These are phyloP conservation scores for Dysidea cf. avara DNA, from an alignment of 37 sponge, comb jelly and placozoan species.

Conservation along the genomic window DNA sequence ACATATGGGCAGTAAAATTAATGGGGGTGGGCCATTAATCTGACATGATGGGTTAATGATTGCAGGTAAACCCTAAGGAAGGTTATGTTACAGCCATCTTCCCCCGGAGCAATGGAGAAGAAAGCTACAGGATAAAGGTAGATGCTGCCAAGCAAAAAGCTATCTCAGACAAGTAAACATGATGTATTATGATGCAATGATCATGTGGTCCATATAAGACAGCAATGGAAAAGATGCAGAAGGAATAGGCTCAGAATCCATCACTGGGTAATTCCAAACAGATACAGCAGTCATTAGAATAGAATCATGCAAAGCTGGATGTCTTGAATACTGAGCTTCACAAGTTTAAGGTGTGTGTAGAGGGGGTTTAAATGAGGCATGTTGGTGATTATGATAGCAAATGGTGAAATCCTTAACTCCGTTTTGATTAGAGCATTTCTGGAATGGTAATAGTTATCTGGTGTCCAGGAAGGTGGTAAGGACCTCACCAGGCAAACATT, in stretches of 20 bases:
- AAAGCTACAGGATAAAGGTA: constrained; percentile 66
- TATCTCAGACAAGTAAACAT: constrained; percentile 67
- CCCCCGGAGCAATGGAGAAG: constrained; percentile 82
- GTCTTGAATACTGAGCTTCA: constrained; percentile 44
- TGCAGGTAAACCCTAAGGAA: constrained; percentile 55
- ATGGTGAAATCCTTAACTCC: no score
- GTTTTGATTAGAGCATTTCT: no score
- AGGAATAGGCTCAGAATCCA: constrained; percentile 65
- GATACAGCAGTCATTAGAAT: constrained; percentile 46
- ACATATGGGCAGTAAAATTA: no score
- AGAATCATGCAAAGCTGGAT: constrained; percentile 28
- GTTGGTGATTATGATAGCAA: no score
- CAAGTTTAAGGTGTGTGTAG: constrained; percentile 55
- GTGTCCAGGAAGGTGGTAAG: no score
- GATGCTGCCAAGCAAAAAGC: constrained; percentile 57
- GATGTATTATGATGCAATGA: no score
- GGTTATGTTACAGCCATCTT: constrained; percentile 83
- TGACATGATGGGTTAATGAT: constrained; percentile 8
- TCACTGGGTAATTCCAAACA: constrained; percentile 62
- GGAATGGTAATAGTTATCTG: no score
- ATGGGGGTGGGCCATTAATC: no score
- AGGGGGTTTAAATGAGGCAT: no score
- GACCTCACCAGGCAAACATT: no score
- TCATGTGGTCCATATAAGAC: constrained; percentile 43
- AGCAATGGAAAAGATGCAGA: constrained; percentile 87